These are phyloP conservation scores for Leucopsar rothschildi DNA, from an alignment of 2,113 vertebrate species.

Conservation along the genomic window DNA sequence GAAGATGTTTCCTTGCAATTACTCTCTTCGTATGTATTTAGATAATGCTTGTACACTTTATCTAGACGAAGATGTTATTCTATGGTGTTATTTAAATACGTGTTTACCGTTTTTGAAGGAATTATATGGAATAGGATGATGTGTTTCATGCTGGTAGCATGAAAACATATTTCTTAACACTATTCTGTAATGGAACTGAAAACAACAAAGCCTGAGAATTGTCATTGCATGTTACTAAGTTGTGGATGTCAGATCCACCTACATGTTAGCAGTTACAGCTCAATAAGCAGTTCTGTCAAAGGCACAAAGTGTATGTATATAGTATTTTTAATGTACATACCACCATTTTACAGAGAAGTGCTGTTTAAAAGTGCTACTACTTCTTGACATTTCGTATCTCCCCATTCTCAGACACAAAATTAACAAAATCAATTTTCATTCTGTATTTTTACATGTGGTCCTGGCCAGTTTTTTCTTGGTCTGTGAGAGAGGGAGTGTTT, in stretches of 20 bases:
- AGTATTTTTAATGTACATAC: not conserved
- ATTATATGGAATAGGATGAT: fast-evolving
- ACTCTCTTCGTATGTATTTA: not conserved
- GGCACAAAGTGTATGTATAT: not conserved
- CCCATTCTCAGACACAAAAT: not conserved
- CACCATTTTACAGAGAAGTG: not conserved
- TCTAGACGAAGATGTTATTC: not conserved
- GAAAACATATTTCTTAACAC: not conserved
- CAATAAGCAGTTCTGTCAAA: not conserved
- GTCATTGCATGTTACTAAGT: not conserved
- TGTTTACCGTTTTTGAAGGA: not conserved
- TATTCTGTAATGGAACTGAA: not conserved
- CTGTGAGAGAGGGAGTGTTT: not conserved
- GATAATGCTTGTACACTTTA: not conserved
- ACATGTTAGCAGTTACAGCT: not conserved
- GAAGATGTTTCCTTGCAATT: not conserved
- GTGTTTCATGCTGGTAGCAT: not conserved
- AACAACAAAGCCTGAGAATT: not conserved
- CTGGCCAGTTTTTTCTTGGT: not conserved
- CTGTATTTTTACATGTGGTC: not conserved
- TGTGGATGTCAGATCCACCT: not conserved
- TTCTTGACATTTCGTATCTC: not conserved
- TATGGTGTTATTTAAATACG: fast-evolving
- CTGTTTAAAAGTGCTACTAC: not conserved
- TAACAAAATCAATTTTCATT: not conserved